These are phyloP conservation scores for Malthinus seriepunctatus DNA, from an alignment of 2,888 invertebrate species.

Conservation along the genomic window DNA sequence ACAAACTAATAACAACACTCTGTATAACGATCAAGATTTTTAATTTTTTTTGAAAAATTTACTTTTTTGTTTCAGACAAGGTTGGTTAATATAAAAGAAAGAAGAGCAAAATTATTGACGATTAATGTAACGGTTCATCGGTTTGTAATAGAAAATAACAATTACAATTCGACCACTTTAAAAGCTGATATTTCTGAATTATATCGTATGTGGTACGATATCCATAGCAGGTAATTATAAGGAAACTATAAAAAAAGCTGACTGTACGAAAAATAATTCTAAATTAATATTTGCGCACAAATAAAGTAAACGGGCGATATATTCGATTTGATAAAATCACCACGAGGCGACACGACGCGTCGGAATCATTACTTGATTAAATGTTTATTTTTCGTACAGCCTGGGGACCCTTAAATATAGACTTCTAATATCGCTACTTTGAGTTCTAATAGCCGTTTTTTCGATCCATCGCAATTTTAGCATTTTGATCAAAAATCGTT, in stretches of 20 bases:
- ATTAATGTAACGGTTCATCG: constrained; percentile 64
- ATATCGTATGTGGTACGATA: constrained; percentile 71
- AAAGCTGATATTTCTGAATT: constrained; percentile 69
- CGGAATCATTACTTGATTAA: constrained; percentile 40
- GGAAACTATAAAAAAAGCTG: too few relatives aligned
- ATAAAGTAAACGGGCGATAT: background rate
- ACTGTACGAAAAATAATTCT: too few relatives aligned
- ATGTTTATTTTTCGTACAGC: constrained; percentile 37
- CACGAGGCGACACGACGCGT: constrained; percentile 15
- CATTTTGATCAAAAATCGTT: constrained; percentile 8
- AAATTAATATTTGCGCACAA: background rate
- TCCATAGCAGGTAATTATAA: constrained; percentile 65
- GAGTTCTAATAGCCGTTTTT: too few relatives aligned
- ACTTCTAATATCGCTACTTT: background rate
- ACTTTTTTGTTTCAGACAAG: constrained; percentile 61
- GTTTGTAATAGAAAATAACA: constrained; percentile 57
- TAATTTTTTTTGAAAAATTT: constrained; percentile 19
- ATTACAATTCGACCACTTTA: constrained; percentile 56
- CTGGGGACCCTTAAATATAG: constrained; percentile 9
- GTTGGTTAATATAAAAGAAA: constrained; percentile 50
- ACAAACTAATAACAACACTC: too few relatives aligned
- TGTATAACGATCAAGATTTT: background rate
- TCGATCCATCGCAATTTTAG: background rate
- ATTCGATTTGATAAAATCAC: constrained; percentile 2
- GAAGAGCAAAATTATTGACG: constrained; percentile 61